Evolutionary conservation across 2,797 vertebrate genomes (phyloP).

Genomic region (Ctenopoma kingsleyae): DNA sequence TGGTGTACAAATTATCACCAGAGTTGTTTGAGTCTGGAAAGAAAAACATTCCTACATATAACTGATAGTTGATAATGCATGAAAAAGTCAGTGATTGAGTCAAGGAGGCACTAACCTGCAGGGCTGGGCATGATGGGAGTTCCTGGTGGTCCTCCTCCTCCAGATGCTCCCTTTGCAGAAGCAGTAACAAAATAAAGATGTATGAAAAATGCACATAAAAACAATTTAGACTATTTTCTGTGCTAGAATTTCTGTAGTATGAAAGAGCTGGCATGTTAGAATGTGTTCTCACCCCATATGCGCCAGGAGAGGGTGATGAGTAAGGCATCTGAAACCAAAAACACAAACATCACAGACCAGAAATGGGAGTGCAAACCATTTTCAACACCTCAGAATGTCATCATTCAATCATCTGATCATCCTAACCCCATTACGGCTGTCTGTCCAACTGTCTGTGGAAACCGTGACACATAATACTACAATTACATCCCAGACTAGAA

Average conservation of each 20-base stretch:
- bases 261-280: not conserved
- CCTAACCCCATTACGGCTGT: slow-evolving; percentile 70
- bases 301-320: slow-evolving; percentile 97
- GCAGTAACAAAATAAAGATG: slow-evolving; percentile 33
- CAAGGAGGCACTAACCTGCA: slow-evolving; percentile 86
- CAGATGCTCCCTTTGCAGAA: slow-evolving; percentile 91
- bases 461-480: slow-evolving; percentile 77
- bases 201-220: slow-evolving; percentile 16
- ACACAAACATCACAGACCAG: slow-evolving; percentile 71
- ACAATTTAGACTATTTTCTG: not conserved
- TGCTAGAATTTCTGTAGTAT: not conserved
- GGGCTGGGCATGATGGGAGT: slow-evolving; percentile 99
- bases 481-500: slow-evolving; percentile 71
- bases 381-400: slow-evolving; percentile 66
- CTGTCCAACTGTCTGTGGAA: slow-evolving; percentile 71
- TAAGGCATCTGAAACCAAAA: slow-evolving; percentile 93
- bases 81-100: not conserved
- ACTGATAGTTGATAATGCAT: not conserved
- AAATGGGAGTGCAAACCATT: slow-evolving; percentile 58
- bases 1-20: slow-evolving; percentile 99
- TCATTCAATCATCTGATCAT: slow-evolving; percentile 67
- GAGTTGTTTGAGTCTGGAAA: slow-evolving; percentile 97
- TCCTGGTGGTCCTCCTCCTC: slow-evolving; percentile 97
- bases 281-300: slow-evolving; percentile 93
- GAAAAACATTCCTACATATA: not conserved